Percentiles rank a stretch among this genome's conserved stretches.
Conservation (phyloP, 2,113 vertebrate genomes). For the Carollia perspicillata region DNA sequence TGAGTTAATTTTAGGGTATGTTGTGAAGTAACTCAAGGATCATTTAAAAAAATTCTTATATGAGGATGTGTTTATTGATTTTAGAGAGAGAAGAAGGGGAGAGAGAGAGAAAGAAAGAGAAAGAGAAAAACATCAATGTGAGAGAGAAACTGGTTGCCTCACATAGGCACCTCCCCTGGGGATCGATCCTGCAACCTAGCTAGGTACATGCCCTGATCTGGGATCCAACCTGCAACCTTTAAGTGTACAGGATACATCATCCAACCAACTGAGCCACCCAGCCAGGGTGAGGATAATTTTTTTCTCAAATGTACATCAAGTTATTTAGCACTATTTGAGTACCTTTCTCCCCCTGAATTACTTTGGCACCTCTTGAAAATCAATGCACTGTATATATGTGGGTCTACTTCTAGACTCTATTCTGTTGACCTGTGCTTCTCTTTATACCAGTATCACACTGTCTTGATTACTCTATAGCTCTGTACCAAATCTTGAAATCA, state of each 20-base stretch:
- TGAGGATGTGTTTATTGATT: too few species aligned
- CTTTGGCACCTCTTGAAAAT: conserved; percentile 3
- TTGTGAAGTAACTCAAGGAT: background rate
- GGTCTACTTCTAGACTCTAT: background rate
- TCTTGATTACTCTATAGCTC: background rate
- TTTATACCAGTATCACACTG: background rate
- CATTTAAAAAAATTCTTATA: too few species aligned
- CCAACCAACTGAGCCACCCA: too few species aligned
- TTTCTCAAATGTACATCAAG: background rate
- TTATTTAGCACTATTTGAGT: conserved; percentile 32
- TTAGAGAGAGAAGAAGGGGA: too few species aligned
- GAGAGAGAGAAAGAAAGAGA: too few species aligned
- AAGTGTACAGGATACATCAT: too few species aligned
- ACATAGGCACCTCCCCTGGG: too few species aligned
- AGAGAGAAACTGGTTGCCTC: too few species aligned
- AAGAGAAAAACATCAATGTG: too few species aligned
- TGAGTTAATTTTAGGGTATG: background rate
- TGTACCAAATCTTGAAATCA: conserved; percentile 21
- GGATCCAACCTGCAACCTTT: too few species aligned
- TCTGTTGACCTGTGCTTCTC: background rate
- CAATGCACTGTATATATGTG: background rate
- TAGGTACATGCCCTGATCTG: too few species aligned
- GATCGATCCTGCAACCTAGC: too few species aligned
- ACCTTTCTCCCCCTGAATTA: background rate
- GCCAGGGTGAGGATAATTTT: background rate